These are phyloP conservation scores for Escarpia spicata DNA, from an alignment of 2,888 invertebrate species.

Conservation along the genomic window DNA sequence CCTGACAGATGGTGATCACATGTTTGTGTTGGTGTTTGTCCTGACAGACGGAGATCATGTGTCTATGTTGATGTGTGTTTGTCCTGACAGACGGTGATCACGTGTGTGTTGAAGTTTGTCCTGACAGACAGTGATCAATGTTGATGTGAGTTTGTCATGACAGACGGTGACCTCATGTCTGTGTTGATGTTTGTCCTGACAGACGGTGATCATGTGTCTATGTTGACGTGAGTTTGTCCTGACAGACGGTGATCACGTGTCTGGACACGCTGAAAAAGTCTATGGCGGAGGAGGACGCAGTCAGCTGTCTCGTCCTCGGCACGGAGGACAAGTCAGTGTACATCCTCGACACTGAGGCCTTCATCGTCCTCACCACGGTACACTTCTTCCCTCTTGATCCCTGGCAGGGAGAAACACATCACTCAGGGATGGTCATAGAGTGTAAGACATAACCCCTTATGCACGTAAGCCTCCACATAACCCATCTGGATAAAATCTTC, in stretches of 20 bases:
- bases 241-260: slow-evolving; percentile 79
- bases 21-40: no score
- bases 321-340: slow-evolving; percentile 88
- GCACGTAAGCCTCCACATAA: no score
- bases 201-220: slow-evolving; percentile 73
- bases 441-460: no score
- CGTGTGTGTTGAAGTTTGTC: no score
- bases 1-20: slow-evolving; percentile 75
- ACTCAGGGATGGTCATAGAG: no score
- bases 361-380: slow-evolving; percentile 77
- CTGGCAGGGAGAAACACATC: no score
- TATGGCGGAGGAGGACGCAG: slow-evolving; percentile 78
- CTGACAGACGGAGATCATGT: no score
- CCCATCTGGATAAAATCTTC: no score
- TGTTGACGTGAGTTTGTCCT: slow-evolving; percentile 21
- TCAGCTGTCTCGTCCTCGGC: slow-evolving; percentile 86
- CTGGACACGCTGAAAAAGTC: slow-evolving; percentile 80
- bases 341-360: slow-evolving; percentile 89
- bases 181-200: slow-evolving; percentile 32
- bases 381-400: slow-evolving; percentile 18
- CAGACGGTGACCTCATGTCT: slow-evolving; percentile 73
- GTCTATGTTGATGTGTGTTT: no score
- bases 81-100: no score
- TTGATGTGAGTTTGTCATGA: no score
- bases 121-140: no score